phyloP scores from a whole-genome alignment of 2,888 invertebrate genomes.

The Gryllus longicercus region DNA sequence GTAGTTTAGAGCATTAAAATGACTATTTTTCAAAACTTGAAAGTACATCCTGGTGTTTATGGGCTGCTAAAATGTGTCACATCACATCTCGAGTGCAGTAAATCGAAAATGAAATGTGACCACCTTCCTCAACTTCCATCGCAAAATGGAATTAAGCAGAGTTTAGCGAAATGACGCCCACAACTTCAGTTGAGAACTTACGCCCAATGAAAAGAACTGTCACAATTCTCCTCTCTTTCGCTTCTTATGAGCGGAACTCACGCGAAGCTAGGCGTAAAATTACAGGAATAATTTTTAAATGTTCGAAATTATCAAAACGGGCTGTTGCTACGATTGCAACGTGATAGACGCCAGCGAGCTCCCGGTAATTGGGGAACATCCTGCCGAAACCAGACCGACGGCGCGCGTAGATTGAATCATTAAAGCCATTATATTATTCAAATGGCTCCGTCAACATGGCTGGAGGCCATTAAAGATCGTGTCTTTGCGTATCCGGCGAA shows the following conservation, averaged over 20 bases:
- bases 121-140: too few species aligned
- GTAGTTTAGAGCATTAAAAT: too few species aligned
- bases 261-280: conserved; percentile 17
- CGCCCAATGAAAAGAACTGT: neutral
- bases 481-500: neutral
- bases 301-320: neutral
- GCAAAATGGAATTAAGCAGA: too few species aligned
- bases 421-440: conserved; percentile 2
- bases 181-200: neutral
- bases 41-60: too few species aligned
- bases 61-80: too few species aligned
- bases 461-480: neutral
- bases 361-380: neutral
- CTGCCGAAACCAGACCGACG: neutral
- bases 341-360: neutral
- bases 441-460: conserved; percentile 7
- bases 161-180: too few species aligned
- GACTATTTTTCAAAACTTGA: too few species aligned
- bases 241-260: neutral
- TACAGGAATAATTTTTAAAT: conserved; percentile 17
- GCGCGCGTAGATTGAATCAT: neutral
- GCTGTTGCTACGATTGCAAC: neutral
- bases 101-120: too few species aligned
- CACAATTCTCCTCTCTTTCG: neutral
- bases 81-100: too few species aligned